phyloP scores from a whole-genome alignment of 1,140 invertebrate species.

The Euura lappo region DNA sequence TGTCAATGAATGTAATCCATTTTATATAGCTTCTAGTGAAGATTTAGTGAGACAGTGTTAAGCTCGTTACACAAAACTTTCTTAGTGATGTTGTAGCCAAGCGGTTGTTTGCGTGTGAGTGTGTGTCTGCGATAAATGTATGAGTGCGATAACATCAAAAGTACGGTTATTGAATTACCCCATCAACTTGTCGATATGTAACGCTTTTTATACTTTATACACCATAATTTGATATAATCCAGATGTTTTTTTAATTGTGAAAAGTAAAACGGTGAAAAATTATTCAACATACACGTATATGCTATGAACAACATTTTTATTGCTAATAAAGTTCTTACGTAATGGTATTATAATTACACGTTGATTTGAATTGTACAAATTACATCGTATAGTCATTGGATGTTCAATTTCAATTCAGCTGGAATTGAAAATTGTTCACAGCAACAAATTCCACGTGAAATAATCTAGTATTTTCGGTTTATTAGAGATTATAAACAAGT shows the following conservation, averaged over 20 bases:
- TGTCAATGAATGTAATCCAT: background rate
- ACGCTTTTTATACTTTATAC: conserved; percentile 3
- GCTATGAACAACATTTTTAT: too few species aligned
- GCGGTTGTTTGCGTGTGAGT: background rate
- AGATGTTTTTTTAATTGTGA: too few species aligned
- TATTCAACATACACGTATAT: too few species aligned
- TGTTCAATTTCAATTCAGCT: background rate
- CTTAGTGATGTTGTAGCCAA: background rate
- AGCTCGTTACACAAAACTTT: background rate
- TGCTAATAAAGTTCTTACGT: too few species aligned
- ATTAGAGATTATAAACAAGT: background rate
- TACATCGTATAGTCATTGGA: background rate
- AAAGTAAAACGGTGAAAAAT: too few species aligned
- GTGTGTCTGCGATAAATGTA: background rate
- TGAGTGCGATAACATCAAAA: too few species aligned
- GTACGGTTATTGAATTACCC: background rate
- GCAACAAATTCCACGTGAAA: background rate
- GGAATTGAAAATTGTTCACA: background rate
- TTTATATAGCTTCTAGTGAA: background rate
- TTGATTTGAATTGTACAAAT: background rate
- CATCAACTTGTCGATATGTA: background rate
- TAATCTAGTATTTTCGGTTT: background rate
- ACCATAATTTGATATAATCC: background rate
- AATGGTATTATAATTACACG: background rate
- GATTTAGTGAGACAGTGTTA: background rate